These are phyloP conservation scores for Trissolcus japonicus DNA, from an alignment of 2,888 invertebrate genomes.

Conservation along the genomic window DNA sequence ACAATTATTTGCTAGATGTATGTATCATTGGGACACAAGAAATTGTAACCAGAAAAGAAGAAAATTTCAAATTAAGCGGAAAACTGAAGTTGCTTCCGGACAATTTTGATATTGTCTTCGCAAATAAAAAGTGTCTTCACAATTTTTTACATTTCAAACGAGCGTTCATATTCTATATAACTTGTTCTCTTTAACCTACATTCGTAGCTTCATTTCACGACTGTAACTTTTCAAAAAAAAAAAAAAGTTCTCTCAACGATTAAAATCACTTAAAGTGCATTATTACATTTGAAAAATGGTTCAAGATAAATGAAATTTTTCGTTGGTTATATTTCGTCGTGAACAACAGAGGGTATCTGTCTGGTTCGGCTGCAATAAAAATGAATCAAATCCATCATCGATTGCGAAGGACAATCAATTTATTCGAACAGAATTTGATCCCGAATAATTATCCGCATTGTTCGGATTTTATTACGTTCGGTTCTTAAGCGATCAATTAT, in stretches of 20 bases:
- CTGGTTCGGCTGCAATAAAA: slow-evolving; percentile 16
- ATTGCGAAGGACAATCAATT: slow-evolving; percentile 6
- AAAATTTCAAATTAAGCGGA: not conserved
- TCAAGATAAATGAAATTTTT: slow-evolving; percentile 25
- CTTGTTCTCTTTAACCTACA: slow-evolving; percentile 43
- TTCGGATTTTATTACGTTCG: slow-evolving; percentile 4
- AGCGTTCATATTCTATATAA: slow-evolving; percentile 29
- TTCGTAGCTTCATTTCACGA: slow-evolving; percentile 38
- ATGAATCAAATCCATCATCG: slow-evolving; percentile 9
- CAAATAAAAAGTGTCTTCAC: slow-evolving; percentile 13
- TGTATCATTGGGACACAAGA: not conserved
- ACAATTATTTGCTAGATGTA: slow-evolving; percentile 2
- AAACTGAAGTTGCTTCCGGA: not conserved
- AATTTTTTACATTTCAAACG: slow-evolving; percentile 1
- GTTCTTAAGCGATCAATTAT: slow-evolving; percentile 14
- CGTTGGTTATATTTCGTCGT: slow-evolving; percentile 5
- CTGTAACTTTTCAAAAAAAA: slow-evolving; percentile 30
- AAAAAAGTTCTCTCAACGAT: slow-evolving; percentile 27
- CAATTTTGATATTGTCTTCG: slow-evolving; percentile 4
- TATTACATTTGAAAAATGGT: slow-evolving; percentile 32
- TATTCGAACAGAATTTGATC: slow-evolving; percentile 12
- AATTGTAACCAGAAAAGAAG: not conserved
- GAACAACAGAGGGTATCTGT: not conserved
- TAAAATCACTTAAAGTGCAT: slow-evolving; percentile 42
- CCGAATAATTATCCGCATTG: slow-evolving; percentile 16